These are phyloP conservation scores for Myripristis murdjan DNA, from an alignment of 2,797 vertebrate genomes.

Conservation along the genomic window DNA sequence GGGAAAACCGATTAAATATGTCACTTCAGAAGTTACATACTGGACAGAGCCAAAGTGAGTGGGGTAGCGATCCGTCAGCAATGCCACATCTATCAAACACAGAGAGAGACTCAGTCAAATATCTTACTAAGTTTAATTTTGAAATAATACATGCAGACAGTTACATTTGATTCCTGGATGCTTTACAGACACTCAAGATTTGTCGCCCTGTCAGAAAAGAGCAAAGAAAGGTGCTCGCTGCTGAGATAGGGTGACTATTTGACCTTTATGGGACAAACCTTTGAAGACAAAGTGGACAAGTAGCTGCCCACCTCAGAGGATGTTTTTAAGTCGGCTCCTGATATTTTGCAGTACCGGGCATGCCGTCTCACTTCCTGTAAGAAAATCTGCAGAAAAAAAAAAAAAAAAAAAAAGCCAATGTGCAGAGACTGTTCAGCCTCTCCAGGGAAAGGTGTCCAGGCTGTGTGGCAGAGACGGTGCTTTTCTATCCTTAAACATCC, in stretches of 20 bases:
- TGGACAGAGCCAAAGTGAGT: too few species aligned
- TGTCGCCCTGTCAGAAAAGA: too few species aligned
- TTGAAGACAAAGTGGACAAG: constrained; percentile 6
- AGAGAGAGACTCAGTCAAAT: too few species aligned
- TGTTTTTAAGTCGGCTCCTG: too few species aligned
- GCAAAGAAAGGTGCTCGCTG: neutral
- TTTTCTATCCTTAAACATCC: constrained; percentile 26
- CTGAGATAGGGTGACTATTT: neutral
- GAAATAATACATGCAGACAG: too few species aligned
- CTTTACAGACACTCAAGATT: too few species aligned
- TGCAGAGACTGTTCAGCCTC: neutral
- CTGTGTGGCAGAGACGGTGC: constrained; percentile 10
- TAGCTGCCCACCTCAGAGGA: neutral
- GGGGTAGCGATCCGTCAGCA: too few species aligned
- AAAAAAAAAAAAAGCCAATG: constrained; percentile 20
- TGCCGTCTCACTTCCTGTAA: neutral
- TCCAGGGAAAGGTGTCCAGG: neutral
- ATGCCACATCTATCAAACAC: too few species aligned
- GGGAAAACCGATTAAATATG: too few species aligned
- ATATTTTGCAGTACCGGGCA: constrained; percentile 1
- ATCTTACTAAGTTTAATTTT: too few species aligned
- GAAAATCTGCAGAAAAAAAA: constrained; percentile 9
- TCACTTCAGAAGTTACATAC: too few species aligned
- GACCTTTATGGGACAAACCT: constrained; percentile 5
- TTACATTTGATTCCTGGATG: too few species aligned